Evolutionary conservation across 2,888 invertebrate genomes (phyloP), one percentile per base, ranked within the genome.

Genomic region (Halictus quadricinctus): DNA sequence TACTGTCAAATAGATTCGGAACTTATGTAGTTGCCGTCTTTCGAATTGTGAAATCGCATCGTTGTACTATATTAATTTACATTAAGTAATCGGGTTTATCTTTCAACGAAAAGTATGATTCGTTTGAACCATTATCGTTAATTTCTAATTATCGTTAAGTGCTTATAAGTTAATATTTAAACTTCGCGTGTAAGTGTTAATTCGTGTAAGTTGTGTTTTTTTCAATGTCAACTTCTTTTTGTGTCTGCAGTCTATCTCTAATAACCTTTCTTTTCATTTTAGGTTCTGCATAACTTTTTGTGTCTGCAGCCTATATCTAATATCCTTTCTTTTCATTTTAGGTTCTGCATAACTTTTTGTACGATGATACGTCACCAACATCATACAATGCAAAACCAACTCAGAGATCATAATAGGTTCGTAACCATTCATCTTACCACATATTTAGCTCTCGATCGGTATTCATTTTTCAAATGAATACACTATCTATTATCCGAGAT

Each of bases 341-440:
- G 89, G 79, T 93, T 93, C 94, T 83, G 82, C 75, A 77, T 86
- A 79, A 82, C 77, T 82, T 89, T 85, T 82, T 80, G 88, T 88
- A 93, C 87, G 94, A 95, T 95, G 93, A 95, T 95, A 91, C 94
- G 94, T 89, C 95, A 95, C 92, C 96, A 96, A 95, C 96, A 96
- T 94, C 96, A 96, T 93, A 95, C 96, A 94, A 96, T 96, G 93
- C 96, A 96, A 92, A 96, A 96, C 94, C 96, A 96, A 92, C 95
- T 96, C 95, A 96, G 96, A 94, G 96, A 96, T 95, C 93, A 95
- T 84, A 94, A 91, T 86, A 95, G 95, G 95, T 95, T 92, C 91
- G 91, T 90, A 29, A 72, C 18, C n/a, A 21, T 41, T 25, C 4
- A 6, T 72, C 3, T 72, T 50, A 29, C 1, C 1, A 0, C 8